Conservation (phyloP, 2,888 invertebrate genomes). For the Peribatodes rhomboidaria region DNA sequence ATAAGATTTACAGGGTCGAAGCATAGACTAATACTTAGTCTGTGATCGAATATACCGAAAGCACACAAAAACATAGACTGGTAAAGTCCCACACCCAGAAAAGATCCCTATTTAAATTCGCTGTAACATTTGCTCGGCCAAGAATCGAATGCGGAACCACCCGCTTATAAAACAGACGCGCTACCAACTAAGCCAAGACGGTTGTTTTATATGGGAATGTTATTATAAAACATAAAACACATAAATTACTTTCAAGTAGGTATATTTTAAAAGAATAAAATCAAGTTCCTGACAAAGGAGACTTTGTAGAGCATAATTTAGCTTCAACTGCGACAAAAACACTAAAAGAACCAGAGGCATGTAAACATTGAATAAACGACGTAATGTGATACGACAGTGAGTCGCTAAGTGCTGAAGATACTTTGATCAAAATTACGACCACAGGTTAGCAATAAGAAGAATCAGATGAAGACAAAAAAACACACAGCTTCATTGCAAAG, state of each 20-base stretch:
- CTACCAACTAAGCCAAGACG: no score
- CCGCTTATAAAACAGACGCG: no score
- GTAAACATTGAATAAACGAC: conserved; percentile 29
- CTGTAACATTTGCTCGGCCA: no score
- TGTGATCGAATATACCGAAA: no score
- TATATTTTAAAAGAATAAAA: neutral
- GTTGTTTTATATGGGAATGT: neutral
- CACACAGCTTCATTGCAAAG: neutral
- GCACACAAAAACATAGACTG: no score
- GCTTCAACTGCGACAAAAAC: conserved; percentile 6
- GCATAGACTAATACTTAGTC: no score
- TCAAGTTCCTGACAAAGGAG: conserved; percentile 11
- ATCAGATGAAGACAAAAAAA: conserved; percentile 37
- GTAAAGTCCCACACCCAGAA: no score
- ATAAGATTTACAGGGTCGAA: no score
- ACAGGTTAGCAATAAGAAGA: conserved; percentile 44
- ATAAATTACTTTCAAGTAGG: no score
- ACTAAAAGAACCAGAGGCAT: conserved; percentile 28
- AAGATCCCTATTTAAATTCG: no score
- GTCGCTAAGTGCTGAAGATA: conserved; percentile 27
- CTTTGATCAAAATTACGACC: conserved; percentile 48
- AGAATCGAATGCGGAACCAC: no score
- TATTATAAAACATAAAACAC: neutral
- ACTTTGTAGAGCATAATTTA: conserved; percentile 13
- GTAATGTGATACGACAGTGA: conserved; percentile 39